Evolutionary conservation across 2,797 vertebrate species (phyloP).

Genomic region (Sarcophilus harrisii): DNA sequence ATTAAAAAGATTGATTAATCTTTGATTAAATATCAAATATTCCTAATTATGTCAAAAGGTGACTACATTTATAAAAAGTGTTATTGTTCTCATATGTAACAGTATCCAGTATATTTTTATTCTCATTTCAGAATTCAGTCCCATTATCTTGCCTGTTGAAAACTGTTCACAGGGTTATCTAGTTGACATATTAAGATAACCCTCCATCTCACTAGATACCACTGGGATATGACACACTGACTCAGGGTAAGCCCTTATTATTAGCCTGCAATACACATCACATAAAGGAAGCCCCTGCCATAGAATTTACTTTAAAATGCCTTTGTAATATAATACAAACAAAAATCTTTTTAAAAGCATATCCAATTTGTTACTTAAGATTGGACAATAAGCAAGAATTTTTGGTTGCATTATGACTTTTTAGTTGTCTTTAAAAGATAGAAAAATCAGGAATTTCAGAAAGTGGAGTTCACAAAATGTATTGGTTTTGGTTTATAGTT

Average conservation of each 20-base stretch:
- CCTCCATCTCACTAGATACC: constrained; percentile 83
- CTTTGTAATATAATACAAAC: constrained; percentile 62
- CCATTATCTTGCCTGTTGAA: constrained; percentile 84
- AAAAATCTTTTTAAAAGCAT: constrained; percentile 60
- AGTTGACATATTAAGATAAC: constrained; percentile 85
- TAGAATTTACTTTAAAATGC: constrained; percentile 79
- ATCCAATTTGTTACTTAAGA: constrained; percentile 61
- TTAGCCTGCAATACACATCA: constrained; percentile 84
- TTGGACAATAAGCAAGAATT: constrained; percentile 56
- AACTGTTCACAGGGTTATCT: constrained; percentile 84
- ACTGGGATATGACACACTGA: constrained; percentile 86
- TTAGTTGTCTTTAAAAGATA: constrained; percentile 45
- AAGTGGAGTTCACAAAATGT: constrained; percentile 1
- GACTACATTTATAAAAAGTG: constrained; percentile 65
- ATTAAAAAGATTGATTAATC: no score
- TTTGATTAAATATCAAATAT: no score
- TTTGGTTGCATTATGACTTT: not conserved
- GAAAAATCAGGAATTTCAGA: constrained; percentile 21
- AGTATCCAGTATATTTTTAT: constrained; percentile 71
- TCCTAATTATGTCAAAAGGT: constrained; percentile 75
- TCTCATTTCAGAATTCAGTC: constrained; percentile 84
- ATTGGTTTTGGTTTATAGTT: constrained; percentile 42
- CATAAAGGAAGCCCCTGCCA: constrained; percentile 63
- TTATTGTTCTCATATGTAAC: constrained; percentile 39
- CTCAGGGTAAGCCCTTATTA: constrained; percentile 83